These are phyloP conservation scores for Oncorhynchus nerka DNA, from an alignment of 2,113 vertebrate genomes.

Conservation along the genomic window DNA sequence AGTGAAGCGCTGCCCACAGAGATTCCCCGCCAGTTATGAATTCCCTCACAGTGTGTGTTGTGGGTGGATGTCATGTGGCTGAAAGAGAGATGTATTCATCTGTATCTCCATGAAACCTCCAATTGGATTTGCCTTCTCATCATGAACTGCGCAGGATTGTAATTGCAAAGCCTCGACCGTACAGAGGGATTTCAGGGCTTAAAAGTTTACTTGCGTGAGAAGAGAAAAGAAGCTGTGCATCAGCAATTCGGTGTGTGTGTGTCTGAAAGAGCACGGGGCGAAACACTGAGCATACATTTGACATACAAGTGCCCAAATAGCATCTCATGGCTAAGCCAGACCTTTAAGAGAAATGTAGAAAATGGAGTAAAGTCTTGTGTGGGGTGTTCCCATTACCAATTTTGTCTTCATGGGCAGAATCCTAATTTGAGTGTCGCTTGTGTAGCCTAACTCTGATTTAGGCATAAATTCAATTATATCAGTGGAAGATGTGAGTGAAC, in stretches of 20 bases:
- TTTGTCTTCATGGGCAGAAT: constrained; percentile 8
- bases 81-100: constrained; percentile 24
- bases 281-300: not conserved
- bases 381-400: constrained; percentile 54
- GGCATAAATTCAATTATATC: too few relatives aligned
- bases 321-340: not conserved
- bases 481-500: too few relatives aligned
- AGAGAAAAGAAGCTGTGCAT: not conserved
- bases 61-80: constrained; percentile 45
- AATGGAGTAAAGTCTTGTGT: constrained; percentile 25
- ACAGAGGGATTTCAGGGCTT: constrained; percentile 51
- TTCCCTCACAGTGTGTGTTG: constrained; percentile 41
- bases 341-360: constrained; percentile 27
- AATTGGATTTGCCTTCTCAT: constrained; percentile 59
- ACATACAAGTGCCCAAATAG: not conserved
- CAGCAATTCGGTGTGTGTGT: constrained; percentile 23
- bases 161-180: constrained; percentile 39
- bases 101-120: constrained; percentile 50
- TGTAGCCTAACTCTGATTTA: too few relatives aligned
- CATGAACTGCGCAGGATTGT: constrained; percentile 42
- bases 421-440: too few relatives aligned
- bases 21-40: constrained; percentile 40
- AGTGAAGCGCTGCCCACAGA: constrained; percentile 58
- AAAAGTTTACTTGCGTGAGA: constrained; percentile 23
- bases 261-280: not conserved